Conservation (phyloP, 2,797 vertebrate species). For the Harpagifer antarcticus region DNA sequence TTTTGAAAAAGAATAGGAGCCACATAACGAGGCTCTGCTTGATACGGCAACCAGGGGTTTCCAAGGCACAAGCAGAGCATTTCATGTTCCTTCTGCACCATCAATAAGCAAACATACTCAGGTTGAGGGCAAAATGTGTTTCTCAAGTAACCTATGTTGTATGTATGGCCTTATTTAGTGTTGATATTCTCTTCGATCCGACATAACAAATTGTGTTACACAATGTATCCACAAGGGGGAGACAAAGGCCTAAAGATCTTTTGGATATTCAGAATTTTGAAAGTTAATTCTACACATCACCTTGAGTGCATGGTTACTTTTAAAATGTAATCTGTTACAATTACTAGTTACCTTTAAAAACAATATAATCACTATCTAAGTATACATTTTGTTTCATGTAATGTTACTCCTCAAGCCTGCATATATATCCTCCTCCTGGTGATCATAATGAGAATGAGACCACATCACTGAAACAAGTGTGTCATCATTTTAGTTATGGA, state of each 20-base stretch:
- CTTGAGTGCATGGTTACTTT: too few species aligned
- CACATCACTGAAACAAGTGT: not conserved
- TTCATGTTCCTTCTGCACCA: not conserved
- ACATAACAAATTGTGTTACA: slow-evolving; percentile 2
- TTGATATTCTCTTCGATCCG: not conserved
- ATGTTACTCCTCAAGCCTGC: too few species aligned
- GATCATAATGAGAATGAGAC: not conserved
- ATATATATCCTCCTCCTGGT: not conserved
- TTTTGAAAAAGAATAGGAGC: slow-evolving; percentile 1
- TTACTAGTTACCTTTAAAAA: too few species aligned
- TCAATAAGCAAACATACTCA: not conserved
- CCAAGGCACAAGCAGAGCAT: not conserved
- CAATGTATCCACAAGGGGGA: slow-evolving; percentile 51
- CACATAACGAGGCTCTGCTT: not conserved
- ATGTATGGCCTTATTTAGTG: not conserved
- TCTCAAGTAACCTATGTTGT: not conserved
- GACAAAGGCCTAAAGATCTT: slow-evolving; percentile 41
- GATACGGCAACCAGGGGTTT: not conserved
- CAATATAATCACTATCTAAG: too few species aligned
- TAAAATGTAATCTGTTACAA: too few species aligned
- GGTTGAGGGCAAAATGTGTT: not conserved
- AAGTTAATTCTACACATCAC: too few species aligned
- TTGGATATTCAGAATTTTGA: too few species aligned
- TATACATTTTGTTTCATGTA: too few species aligned
- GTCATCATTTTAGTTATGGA: not conserved